A percentile compares a stretch with the other conserved stretches of the same genome.
These are phyloP conservation scores for Gibbula magus DNA, from an alignment of 2,888 invertebrate genomes.

Conservation along the genomic window DNA sequence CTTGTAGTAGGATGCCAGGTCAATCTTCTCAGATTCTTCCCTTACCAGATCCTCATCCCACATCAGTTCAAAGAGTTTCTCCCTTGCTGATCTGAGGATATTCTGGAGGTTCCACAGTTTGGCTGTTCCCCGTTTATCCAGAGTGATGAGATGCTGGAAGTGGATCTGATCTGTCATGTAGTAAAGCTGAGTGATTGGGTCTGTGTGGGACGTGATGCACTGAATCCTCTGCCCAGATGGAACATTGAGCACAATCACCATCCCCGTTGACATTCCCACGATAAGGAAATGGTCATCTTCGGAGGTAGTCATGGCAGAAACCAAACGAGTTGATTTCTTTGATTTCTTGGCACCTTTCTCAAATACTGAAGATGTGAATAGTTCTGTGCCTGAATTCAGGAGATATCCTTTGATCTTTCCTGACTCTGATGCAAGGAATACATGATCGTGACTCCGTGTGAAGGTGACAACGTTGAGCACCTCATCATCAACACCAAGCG, in stretches of 20 bases:
- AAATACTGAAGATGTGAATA: background rate
- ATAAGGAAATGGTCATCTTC: constrained; percentile 48
- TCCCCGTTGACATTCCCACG: constrained; percentile 36
- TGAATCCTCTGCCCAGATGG: constrained; percentile 39
- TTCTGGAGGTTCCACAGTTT: constrained; percentile 42
- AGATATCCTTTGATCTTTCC: constrained; percentile 36
- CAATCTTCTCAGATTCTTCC: constrained; percentile 41
- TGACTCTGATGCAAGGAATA: constrained; percentile 35
- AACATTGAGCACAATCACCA: constrained; percentile 38
- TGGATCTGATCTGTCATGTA: constrained; percentile 38
- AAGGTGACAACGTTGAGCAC: constrained; percentile 33
- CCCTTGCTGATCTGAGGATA: constrained; percentile 28
- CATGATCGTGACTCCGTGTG: constrained; percentile 44
- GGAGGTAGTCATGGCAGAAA: constrained; percentile 36
- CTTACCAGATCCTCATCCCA: constrained; percentile 37
- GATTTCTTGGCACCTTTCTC: background rate
- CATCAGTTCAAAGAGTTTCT: constrained; percentile 28
- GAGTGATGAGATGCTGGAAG: constrained; percentile 43
- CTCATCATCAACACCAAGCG: constrained; percentile 30
- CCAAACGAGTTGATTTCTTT: background rate
- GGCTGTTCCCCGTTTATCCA: constrained; percentile 28
- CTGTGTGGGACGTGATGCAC: constrained; percentile 30
- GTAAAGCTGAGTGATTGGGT: constrained; percentile 22
- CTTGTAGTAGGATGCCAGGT: constrained; percentile 31
- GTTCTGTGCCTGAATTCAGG: constrained; percentile 30